A percentile compares a stretch with the other conserved stretches of the same genome.
Conservation (phyloP, 53 echinoderm and acorn worm species). For the Paelopatides confundens region DNA sequence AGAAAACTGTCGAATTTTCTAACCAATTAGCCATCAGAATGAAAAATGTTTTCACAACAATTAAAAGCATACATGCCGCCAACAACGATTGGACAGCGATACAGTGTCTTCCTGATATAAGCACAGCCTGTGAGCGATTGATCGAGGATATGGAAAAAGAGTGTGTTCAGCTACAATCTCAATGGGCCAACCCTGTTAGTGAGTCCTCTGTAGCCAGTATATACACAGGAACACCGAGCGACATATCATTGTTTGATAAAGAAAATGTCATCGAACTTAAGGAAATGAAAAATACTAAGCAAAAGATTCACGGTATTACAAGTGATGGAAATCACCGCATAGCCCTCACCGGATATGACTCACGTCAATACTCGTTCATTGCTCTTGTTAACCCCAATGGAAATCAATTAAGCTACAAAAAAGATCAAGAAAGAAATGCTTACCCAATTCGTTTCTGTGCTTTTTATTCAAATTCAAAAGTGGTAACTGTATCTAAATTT, state of each 20-base stretch:
- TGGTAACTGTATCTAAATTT: not conserved
- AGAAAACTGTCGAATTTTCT: not conserved
- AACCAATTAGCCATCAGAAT: no score
- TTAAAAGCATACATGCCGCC: not conserved
- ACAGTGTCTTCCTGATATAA: not conserved
- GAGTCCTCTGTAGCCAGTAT: not conserved
- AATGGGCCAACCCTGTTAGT: not conserved
- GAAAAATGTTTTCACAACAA: not conserved
- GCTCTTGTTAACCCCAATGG: not conserved
- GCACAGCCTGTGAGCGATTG: not conserved
- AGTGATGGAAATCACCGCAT: not conserved
- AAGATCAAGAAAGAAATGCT: not conserved
- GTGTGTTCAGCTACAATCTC: not conserved
- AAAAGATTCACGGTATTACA: not conserved
- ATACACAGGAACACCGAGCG: no score
- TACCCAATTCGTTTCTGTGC: not conserved
- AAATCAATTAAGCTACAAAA: not conserved
- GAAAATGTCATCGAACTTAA: not conserved
- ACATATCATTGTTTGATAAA: no score
- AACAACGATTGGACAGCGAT: constrained; percentile 12
- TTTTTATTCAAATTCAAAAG: not conserved
- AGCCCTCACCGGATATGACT: not conserved
- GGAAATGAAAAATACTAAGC: not conserved
- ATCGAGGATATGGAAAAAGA: not conserved
- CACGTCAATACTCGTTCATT: not conserved